Evolutionary conservation across 2,113 vertebrate genomes (phyloP).

Genomic region (Triplophysa dalaica): DNA sequence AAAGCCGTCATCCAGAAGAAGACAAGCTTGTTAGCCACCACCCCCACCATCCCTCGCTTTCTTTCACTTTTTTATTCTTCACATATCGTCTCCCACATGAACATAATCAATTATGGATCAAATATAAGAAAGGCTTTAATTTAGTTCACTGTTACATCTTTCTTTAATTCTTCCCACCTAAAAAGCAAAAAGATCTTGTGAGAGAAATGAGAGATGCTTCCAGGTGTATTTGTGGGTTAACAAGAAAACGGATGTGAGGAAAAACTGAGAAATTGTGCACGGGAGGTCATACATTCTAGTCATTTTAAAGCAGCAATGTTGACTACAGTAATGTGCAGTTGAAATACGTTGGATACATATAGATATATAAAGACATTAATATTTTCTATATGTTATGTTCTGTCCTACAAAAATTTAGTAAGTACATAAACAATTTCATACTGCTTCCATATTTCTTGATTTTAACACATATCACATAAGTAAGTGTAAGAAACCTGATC

Average conservation of each 20-base stretch:
- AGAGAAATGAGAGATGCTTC: background rate
- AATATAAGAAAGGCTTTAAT: constrained; percentile 64
- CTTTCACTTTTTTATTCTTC: constrained; percentile 42
- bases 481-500: no score
- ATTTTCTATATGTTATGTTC: no score
- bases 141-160: constrained; percentile 48
- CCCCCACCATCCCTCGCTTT: constrained; percentile 40
- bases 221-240: background rate
- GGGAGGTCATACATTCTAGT: background rate
- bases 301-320: background rate
- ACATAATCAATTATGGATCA: constrained; percentile 81
- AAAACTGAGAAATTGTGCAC: background rate
- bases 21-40: constrained; percentile 70
- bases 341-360: no score
- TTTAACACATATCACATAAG: no score
- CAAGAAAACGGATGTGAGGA: background rate
- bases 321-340: background rate
- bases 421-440: no score
- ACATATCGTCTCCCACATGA: constrained; percentile 61
- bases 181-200: background rate
- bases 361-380: no score
- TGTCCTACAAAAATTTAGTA: no score
- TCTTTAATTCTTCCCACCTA: constrained; percentile 13
- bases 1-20: constrained; percentile 62
- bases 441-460: no score